A percentile compares a stretch with the other conserved stretches of the same genome.
Conservation (phyloP, 2,797 vertebrate genomes). For the Phoebastria nigripes region DNA sequence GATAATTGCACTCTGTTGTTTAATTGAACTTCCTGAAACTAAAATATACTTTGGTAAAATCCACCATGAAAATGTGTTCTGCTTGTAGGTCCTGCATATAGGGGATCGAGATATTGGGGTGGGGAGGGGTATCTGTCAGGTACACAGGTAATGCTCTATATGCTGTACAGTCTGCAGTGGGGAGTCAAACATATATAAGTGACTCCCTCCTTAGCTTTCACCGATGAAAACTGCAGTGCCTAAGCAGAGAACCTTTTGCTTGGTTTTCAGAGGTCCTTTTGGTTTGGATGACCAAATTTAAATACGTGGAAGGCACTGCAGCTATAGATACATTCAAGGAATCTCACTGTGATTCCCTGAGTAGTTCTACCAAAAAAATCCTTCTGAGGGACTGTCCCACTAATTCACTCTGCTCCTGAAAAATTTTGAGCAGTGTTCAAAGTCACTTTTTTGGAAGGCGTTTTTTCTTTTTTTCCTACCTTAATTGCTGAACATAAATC, state of each 20-base stretch:
- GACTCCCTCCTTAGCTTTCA: not conserved
- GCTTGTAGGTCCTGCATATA: not conserved
- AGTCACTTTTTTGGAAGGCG: not conserved
- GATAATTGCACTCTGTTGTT: not conserved
- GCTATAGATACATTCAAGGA: not conserved
- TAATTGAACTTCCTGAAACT: not conserved
- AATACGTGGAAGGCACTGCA: not conserved
- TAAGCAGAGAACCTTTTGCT: not conserved
- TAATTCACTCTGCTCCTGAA: not conserved
- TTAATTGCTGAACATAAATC: not conserved
- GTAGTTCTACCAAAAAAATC: not conserved
- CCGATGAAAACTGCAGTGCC: not conserved
- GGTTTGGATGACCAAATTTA: not conserved
- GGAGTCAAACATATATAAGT: not conserved
- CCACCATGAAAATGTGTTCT: not conserved
- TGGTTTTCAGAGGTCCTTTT: not conserved
- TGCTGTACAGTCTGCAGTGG: not conserved
- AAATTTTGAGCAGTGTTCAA: not conserved
- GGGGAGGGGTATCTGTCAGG: not conserved
- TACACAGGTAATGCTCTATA: not conserved
- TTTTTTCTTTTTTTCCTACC: not conserved
- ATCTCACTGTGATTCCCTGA: not conserved
- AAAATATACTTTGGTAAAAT: not conserved
- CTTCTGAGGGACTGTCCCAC: not conserved
- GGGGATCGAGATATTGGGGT: not conserved